Base-by-base conservation (phyloP, 2,113 vertebrate species). In the Cyprinodon variegatus region DNA sequence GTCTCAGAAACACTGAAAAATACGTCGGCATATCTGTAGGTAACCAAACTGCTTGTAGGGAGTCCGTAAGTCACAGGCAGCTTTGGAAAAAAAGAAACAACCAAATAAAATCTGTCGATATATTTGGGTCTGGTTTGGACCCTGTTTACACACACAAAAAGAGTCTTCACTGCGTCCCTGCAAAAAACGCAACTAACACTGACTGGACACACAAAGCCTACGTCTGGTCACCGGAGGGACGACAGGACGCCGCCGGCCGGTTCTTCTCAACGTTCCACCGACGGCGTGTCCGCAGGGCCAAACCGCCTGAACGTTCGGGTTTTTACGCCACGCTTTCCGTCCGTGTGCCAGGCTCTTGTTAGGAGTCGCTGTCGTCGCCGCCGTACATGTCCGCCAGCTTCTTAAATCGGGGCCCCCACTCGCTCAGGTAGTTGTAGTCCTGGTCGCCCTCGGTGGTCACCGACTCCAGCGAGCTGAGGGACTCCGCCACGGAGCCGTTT, bases 321-420 rank as follows among this genome's bases (percentile, higher is more conserved):
- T 17, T 65, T 64, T 87, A 20, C 59, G 83, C 64, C 43, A 41
- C 29, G 15, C 20, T 61, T 64, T 87, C 22, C 61, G 83, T 71
- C 43, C 37, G 43, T 66, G 72, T 76, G 57, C 40, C 73, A 3
- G 67, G 37, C 53, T 57, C 74, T 79, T 37, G 90, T 96, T 96
- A 98, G 81, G 96, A 96, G 92, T 97, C 96, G 72, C 97, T 96
- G 93, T 97, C 96, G 73, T 93, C 95, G 7, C 95, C 90, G 0
- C 97, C 97, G 36, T 98, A 99, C 97, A 98, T 95, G 83, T 98
- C 97, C 1, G 97, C 97, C 61, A 99, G 95, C 93, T 97, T 99
- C 91, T 96, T 97, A 91, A 99, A 99, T 0, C 97, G 94, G 0
- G 97, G 97, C 0, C 97, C 97, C 96, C 97, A 97, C 89, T 99